Percentiles rank a stretch among this genome's conserved stretches.
Conservation (phyloP, 2,113 vertebrate genomes). For the Phodopus roborovskii region DNA sequence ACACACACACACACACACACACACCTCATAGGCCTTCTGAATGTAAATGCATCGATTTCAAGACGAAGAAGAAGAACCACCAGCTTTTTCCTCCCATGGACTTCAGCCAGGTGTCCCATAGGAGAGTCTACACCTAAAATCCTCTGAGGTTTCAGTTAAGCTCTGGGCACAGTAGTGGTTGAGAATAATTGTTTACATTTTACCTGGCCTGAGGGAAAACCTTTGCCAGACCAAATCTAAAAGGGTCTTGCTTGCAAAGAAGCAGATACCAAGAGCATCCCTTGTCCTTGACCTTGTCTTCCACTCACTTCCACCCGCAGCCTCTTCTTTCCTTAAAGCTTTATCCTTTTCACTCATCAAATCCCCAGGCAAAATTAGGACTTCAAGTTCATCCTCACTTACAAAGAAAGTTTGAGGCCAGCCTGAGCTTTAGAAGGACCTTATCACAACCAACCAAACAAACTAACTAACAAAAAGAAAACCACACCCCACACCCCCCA, state of each 20-base stretch:
- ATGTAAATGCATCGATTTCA: background rate
- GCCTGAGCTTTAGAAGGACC: background rate
- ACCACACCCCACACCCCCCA: background rate
- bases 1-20: background rate
- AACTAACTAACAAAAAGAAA: background rate
- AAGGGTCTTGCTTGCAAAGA: background rate
- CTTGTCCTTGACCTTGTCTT: background rate
- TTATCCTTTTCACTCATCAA: background rate
- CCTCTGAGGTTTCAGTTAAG: slow-evolving; percentile 23
- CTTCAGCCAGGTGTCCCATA: background rate
- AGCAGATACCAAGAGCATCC: background rate
- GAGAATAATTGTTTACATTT: slow-evolving; percentile 17
- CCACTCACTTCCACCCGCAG: background rate
- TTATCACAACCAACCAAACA: background rate
- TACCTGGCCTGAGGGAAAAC: background rate
- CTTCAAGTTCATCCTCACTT: background rate
- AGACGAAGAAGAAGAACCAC: background rate
- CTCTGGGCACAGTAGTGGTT: background rate
- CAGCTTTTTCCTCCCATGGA: background rate
- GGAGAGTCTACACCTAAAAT: background rate
- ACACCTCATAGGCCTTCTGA: background rate
- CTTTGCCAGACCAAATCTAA: background rate
- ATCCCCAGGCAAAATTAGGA: background rate
- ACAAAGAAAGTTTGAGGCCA: background rate
- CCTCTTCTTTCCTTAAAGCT: background rate